Percentiles rank a stretch among this genome's conserved stretches.
phyloP scores from a whole-genome alignment of 1,140 invertebrate species.

The Ericerus pela region DNA sequence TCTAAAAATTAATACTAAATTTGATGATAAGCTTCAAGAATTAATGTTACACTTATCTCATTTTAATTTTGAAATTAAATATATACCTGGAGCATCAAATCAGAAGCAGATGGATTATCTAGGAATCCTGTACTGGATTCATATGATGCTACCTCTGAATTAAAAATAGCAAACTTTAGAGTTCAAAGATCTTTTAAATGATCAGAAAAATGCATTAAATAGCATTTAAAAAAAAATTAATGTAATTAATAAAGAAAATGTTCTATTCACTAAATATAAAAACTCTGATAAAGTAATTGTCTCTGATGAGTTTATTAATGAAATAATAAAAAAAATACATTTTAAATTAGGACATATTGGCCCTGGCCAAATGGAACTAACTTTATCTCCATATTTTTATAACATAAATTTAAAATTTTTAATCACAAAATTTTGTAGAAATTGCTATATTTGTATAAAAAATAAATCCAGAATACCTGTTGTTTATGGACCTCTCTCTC shows the following conservation, averaged over 20 bases:
- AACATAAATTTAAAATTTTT: too few relatives aligned
- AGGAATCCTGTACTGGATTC: constrained; percentile 22
- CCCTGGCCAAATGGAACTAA: too few relatives aligned
- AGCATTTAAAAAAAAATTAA: constrained; percentile 13
- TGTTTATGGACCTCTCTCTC: constrained; percentile 22
- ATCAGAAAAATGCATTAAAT: too few relatives aligned
- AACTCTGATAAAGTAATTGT: background rate
- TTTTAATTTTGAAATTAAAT: too few relatives aligned
- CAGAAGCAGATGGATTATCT: constrained; percentile 20
- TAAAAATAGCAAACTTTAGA: constrained; percentile 21
- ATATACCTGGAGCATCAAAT: too few relatives aligned
- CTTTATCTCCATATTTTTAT: too few relatives aligned
- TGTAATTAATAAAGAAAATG: background rate
- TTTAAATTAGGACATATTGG: background rate
- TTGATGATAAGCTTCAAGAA: too few relatives aligned
- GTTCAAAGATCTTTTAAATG: constrained; percentile 17
- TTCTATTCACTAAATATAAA: background rate
- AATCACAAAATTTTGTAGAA: too few relatives aligned
- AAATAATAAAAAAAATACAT: too few relatives aligned
- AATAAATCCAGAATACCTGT: constrained; percentile 20
- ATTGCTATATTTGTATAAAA: too few relatives aligned
- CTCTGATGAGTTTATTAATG: background rate
- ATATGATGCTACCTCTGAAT: constrained; percentile 20
- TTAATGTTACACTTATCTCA: too few relatives aligned
- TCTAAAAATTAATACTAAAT: too few relatives aligned